phyloP scores from a whole-genome alignment of 2,113 vertebrate genomes.

The Crotophaga sulcirostris region DNA sequence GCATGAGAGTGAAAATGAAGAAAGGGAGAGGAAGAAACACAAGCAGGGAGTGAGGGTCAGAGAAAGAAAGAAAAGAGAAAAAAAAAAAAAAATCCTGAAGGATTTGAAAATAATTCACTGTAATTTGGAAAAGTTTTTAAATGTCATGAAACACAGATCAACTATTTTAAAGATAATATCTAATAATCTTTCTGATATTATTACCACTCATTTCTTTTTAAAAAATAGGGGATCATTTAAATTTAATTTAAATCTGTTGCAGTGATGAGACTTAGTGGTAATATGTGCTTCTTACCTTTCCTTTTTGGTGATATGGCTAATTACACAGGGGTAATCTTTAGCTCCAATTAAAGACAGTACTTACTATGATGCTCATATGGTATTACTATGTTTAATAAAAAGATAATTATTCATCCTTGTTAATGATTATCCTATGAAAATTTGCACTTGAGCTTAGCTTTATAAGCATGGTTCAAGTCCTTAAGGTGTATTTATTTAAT shows the following conservation, averaged over 20 bases:
- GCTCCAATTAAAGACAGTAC: not conserved
- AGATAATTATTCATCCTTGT: not conserved
- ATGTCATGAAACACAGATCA: not conserved
- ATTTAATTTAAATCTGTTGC: not conserved
- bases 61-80: not conserved
- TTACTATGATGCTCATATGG: not conserved
- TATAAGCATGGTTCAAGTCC: not conserved
- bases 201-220: not conserved
- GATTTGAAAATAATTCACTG: slow-evolving; percentile 6
- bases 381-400: not conserved
- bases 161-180: not conserved
- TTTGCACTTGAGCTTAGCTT: not conserved
- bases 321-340: not conserved
- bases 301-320: not conserved
- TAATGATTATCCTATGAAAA: not conserved
- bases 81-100: not conserved
- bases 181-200: not conserved
- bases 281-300: not conserved
- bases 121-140: not conserved
- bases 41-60: not conserved
- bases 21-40: not conserved
- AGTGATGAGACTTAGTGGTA: not conserved
- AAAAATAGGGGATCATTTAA: not conserved
- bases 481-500: not conserved
- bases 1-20: not conserved